These are phyloP conservation scores for Corydoras maculifer DNA, from an alignment of 2,113 vertebrate genomes.

Conservation along the genomic window DNA sequence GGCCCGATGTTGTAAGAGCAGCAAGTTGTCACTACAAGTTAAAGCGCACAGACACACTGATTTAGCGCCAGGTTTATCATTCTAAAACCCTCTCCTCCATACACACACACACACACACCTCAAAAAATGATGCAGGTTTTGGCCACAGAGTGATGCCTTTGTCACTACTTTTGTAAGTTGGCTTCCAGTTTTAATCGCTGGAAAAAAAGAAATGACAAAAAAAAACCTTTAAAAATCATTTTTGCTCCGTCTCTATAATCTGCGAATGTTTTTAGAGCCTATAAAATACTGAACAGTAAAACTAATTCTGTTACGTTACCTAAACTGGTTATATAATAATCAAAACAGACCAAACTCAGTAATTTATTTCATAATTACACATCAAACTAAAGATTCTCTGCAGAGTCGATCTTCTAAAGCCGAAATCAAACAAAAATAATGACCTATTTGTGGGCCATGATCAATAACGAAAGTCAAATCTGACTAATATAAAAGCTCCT, in stretches of 20 bases:
- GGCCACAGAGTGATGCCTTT: too few species aligned
- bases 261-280: too few species aligned
- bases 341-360: not conserved
- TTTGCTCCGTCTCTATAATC: too few species aligned
- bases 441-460: not conserved
- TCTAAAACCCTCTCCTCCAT: not conserved
- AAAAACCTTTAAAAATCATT: too few species aligned
- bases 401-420: not conserved
- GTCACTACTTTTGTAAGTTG: too few species aligned
- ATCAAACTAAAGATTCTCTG: not conserved
- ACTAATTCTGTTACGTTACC: not conserved
- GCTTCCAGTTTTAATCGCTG: too few species aligned
- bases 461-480: not conserved
- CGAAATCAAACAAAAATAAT: not conserved
- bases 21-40: slow-evolving; percentile 19
- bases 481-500: not conserved
- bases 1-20: slow-evolving; percentile 46
- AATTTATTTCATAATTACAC: not conserved
- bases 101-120: not conserved
- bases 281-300: not conserved
- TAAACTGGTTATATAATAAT: not conserved
- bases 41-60: slow-evolving; percentile 7
- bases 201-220: too few species aligned
- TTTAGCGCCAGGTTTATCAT: not conserved
- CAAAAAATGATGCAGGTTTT: too few species aligned